phyloP scores from a whole-genome alignment of 2,113 vertebrate species.

The Ptyas mucosa region DNA sequence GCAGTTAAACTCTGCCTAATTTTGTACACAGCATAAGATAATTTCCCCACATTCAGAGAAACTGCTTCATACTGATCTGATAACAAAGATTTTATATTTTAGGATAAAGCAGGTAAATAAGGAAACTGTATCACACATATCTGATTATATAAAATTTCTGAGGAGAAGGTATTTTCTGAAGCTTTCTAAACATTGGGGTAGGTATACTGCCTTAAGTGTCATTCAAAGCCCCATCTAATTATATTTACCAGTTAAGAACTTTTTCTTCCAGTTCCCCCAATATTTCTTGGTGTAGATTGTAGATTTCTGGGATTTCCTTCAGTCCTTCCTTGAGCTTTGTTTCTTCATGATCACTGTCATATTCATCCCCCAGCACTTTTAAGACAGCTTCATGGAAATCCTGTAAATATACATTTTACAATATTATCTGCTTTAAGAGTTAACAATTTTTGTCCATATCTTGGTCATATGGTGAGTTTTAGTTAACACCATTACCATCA shows the following conservation, averaged over 20 bases:
- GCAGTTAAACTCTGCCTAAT: not conserved
- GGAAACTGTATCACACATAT: not conserved
- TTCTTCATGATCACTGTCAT: constrained; percentile 71
- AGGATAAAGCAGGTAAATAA: not conserved
- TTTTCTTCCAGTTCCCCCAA: constrained; percentile 82
- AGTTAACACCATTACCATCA: not conserved
- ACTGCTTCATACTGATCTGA: not conserved
- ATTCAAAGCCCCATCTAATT: not conserved
- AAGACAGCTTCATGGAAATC: constrained; percentile 79
- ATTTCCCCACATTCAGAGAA: not conserved
- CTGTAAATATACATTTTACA: constrained; percentile 63
- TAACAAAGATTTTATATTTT: not conserved
- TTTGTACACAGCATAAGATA: not conserved
- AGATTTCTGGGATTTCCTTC: constrained; percentile 81
- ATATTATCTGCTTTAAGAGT: not conserved
- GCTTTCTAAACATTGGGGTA: not conserved
- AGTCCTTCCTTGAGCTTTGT: constrained; percentile 81
- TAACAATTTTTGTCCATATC: not conserved
- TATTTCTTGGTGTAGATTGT: constrained; percentile 80
- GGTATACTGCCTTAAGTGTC: not conserved
- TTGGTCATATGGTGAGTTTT: not conserved
- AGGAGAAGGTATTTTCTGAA: not conserved
- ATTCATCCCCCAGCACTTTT: constrained; percentile 69
- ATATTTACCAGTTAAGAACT: constrained; percentile 79
- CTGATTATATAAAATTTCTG: not conserved